Evolutionary conservation across 1,140 invertebrate genomes (phyloP).

Genomic region (Tyrophagus putrescentiae): DNA sequence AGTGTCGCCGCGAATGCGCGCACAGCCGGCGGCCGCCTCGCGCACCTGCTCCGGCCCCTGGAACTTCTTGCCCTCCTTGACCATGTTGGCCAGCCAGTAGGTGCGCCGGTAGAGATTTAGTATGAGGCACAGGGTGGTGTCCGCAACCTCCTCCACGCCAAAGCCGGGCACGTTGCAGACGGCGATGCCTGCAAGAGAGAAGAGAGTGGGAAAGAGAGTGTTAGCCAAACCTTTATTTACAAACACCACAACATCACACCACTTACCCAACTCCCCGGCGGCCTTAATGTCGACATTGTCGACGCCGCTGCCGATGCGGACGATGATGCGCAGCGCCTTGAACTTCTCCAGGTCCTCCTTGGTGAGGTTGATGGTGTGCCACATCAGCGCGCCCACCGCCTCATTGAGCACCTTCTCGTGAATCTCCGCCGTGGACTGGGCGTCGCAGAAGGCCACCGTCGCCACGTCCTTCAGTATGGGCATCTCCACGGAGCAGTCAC

Average conservation of each 20-base stretch:
- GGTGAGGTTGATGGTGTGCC: slow-evolving; percentile 96
- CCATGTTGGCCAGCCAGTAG: slow-evolving; percentile 96
- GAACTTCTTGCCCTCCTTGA: slow-evolving; percentile 93
- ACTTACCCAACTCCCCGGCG: slow-evolving; percentile 41
- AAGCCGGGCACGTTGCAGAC: slow-evolving; percentile 99
- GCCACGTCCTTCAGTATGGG: slow-evolving; percentile 98
- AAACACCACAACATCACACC: too few relatives aligned
- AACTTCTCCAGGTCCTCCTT: slow-evolving; percentile 99
- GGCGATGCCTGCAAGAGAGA: slow-evolving; percentile 57
- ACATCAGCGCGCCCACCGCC: slow-evolving; percentile 97
- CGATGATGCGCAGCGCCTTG: slow-evolving; percentile 94
- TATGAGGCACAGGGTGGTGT: slow-evolving; percentile 95
- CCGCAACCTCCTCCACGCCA: slow-evolving; percentile 98
- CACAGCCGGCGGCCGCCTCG: slow-evolving; percentile 82
- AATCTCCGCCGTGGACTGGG: slow-evolving; percentile 96
- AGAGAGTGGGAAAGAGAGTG: not conserved
- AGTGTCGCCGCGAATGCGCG: slow-evolving; percentile 86
- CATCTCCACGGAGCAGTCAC: slow-evolving; percentile 99
- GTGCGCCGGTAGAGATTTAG: slow-evolving; percentile 95
- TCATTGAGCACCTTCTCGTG: slow-evolving; percentile 99
- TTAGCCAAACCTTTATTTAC: not conserved
- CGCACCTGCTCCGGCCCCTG: slow-evolving; percentile 79
- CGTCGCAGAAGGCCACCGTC: slow-evolving; percentile 98
- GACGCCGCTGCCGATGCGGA: slow-evolving; percentile 91
- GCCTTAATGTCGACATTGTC: slow-evolving; percentile 97